phyloP scores from a whole-genome alignment of 2,797 vertebrate genomes.

The Bradypodion ventrale region DNA sequence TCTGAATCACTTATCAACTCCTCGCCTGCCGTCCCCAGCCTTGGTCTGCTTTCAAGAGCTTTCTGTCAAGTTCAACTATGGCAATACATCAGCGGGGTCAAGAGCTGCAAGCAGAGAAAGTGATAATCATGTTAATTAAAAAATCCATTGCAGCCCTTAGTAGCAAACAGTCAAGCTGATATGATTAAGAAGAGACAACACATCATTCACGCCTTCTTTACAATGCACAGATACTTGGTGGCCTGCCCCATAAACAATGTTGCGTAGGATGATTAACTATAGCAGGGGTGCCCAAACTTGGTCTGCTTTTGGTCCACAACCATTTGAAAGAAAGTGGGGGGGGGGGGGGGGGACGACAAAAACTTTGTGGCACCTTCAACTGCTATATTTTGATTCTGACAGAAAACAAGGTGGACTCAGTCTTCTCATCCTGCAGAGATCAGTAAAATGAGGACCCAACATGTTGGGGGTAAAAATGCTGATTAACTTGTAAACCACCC shows the following conservation, averaged over 20 bases:
- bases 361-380: no score
- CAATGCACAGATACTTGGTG: constrained; percentile 53
- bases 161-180: constrained; percentile 56
- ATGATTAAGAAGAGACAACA: constrained; percentile 66
- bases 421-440: no score
- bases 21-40: neutral
- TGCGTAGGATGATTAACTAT: constrained; percentile 47
- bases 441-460: no score
- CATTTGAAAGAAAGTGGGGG: neutral
- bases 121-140: constrained; percentile 63
- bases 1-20: neutral
- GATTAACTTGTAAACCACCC: no score
- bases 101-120: constrained; percentile 20
- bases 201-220: constrained; percentile 50
- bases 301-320: neutral
- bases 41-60: neutral
- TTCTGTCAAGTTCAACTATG: constrained; percentile 13
- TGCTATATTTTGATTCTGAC: no score
- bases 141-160: constrained; percentile 51
- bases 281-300: constrained; percentile 30
- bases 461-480: no score
- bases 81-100: constrained; percentile 30
- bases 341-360: no score
- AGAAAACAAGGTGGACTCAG: no score
- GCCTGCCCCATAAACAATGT: constrained; percentile 48